phyloP scores from a whole-genome alignment of 2,888 invertebrate species.

The Hirtodrosophila histrioides region DNA sequence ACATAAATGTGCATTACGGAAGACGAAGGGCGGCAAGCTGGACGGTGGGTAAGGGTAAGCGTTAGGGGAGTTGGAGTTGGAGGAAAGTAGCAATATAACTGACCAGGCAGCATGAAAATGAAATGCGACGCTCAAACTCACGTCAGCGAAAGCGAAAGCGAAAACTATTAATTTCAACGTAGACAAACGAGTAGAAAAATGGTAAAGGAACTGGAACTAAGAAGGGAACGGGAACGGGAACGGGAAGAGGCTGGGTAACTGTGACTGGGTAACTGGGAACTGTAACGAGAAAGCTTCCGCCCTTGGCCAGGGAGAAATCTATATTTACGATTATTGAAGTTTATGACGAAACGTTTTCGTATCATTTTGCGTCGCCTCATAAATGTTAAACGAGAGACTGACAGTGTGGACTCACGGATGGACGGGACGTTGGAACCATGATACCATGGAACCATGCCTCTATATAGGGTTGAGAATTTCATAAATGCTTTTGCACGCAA shows the following conservation, averaged over 20 bases:
- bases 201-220: not conserved
- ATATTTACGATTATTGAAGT: constrained; percentile 83
- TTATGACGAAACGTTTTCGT: constrained; percentile 82
- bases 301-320: constrained; percentile 74
- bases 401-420: constrained; percentile 22
- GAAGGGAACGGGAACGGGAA: not conserved
- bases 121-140: constrained; percentile 64
- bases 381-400: constrained; percentile 67
- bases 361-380: constrained; percentile 80
- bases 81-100: constrained; percentile 54
- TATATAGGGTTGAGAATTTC: constrained; percentile 59
- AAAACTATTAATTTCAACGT: constrained; percentile 78
- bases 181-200: constrained; percentile 24
- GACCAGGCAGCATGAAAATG: constrained; percentile 69
- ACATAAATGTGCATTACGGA: constrained; percentile 72
- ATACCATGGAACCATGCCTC: constrained; percentile 2
- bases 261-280: constrained; percentile 11
- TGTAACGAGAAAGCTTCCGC: constrained; percentile 23
- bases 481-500: constrained; percentile 78
- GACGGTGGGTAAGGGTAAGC: constrained; percentile 8
- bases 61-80: not conserved
- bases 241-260: not conserved
- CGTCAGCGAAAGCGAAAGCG: constrained; percentile 56
- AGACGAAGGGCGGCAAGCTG: constrained; percentile 4
- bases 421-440: constrained; percentile 5